Evolutionary conservation across 2,888 invertebrate species (phyloP).

Genomic region (Pollenia amentaria): DNA sequence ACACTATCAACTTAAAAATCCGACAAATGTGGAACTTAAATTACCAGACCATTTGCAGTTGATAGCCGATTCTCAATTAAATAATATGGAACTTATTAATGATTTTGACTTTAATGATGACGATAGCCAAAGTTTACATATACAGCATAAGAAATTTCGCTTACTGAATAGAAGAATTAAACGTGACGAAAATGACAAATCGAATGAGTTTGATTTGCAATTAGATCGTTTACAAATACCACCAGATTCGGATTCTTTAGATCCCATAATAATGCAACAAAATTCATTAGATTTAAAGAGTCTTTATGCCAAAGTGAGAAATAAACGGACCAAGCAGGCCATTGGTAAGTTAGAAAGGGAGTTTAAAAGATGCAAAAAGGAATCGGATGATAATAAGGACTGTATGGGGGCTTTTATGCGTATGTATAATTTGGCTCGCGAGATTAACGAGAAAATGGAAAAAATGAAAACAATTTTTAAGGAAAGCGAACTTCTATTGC

Average conservation of each 20-base stretch:
- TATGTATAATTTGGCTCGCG: slow-evolving; percentile 81
- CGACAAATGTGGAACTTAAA: slow-evolving; percentile 68
- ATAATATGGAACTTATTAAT: slow-evolving; percentile 48
- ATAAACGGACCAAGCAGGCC: slow-evolving; percentile 79
- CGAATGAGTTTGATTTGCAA: background rate
- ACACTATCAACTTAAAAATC: slow-evolving; percentile 70
- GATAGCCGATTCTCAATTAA: slow-evolving; percentile 22
- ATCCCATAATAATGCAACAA: slow-evolving; percentile 78
- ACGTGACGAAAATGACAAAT: slow-evolving; percentile 21
- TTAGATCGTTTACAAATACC: slow-evolving; percentile 2
- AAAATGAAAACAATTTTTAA: slow-evolving; percentile 81
- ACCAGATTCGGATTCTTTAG: slow-evolving; percentile 75
- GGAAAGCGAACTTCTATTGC: slow-evolving; percentile 77
- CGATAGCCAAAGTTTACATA: slow-evolving; percentile 69
- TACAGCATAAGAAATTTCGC: slow-evolving; percentile 50
- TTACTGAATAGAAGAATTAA: slow-evolving; percentile 48
- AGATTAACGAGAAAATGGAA: slow-evolving; percentile 81
- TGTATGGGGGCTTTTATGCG: slow-evolving; percentile 81
- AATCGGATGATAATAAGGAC: slow-evolving; percentile 76
- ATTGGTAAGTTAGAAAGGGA: slow-evolving; percentile 79
- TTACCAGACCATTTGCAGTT: slow-evolving; percentile 60
- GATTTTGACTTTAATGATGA: slow-evolving; percentile 24
- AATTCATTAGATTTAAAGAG: slow-evolving; percentile 76
- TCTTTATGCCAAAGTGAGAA: slow-evolving; percentile 79
- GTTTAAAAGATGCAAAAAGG: slow-evolving; percentile 80